A percentile compares a stretch with the other conserved stretches of the same genome.
These are phyloP conservation scores for Trematomus bernacchii DNA, from an alignment of 2,797 vertebrate genomes.

Conservation along the genomic window DNA sequence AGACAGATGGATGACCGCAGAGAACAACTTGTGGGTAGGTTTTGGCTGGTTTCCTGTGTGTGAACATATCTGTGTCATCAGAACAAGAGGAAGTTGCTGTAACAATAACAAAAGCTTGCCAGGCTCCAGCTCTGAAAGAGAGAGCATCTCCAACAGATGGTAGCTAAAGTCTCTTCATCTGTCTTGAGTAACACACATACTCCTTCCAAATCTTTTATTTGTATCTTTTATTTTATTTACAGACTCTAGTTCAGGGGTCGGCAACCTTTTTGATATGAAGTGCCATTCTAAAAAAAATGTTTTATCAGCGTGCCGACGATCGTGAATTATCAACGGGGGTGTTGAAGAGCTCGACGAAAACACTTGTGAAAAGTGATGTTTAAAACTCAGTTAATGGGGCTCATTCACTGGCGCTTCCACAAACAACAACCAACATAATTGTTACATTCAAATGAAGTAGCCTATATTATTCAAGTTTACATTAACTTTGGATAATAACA, in stretches of 20 bases:
- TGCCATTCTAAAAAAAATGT: no score
- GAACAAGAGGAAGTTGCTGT: slow-evolving; percentile 27
- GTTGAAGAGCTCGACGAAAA: no score
- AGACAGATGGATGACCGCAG: neutral
- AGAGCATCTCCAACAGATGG: slow-evolving; percentile 14
- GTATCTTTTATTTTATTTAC: neutral
- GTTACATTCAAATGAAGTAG: no score
- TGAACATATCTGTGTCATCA: neutral
- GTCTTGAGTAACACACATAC: neutral
- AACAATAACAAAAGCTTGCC: neutral
- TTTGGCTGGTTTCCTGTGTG: slow-evolving; percentile 14
- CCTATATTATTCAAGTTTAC: no score
- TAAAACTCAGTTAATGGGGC: no score
- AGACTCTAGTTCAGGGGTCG: neutral
- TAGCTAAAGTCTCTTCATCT: slow-evolving; percentile 15
- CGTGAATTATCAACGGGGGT: no score
- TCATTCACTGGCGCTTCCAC: no score
- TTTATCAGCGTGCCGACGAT: no score
- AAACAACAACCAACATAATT: no score
- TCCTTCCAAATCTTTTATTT: neutral
- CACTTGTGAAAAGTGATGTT: no score
- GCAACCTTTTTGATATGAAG: no score
- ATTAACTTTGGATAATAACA: no score
- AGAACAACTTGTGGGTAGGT: neutral
- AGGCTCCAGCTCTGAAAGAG: neutral